These are phyloP conservation scores for Lophotriccus pileatus DNA, from an alignment of 2,797 vertebrate species.

Conservation along the genomic window DNA sequence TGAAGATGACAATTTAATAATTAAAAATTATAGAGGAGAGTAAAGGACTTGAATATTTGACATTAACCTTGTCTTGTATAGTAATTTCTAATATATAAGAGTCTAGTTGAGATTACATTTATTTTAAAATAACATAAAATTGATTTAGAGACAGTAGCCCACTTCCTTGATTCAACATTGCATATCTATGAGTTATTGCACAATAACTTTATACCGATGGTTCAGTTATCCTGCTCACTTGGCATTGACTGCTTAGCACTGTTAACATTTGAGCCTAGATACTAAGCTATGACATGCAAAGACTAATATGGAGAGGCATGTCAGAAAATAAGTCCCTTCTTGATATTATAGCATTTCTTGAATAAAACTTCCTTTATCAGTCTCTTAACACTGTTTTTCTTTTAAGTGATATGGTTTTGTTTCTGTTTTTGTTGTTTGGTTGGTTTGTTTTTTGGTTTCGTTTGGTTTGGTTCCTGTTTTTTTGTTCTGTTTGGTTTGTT, in stretches of 20 bases:
- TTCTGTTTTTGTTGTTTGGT: background rate
- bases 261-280: background rate
- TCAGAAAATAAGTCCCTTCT: background rate
- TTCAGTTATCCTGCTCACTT: background rate
- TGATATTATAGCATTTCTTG: background rate
- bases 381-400: background rate
- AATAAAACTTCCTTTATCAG: background rate
- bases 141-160: background rate
- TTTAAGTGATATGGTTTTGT: background rate
- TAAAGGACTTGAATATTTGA: background rate
- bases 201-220: fast-evolving
- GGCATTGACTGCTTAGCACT: background rate
- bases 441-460: background rate
- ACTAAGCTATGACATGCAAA: background rate
- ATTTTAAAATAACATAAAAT: background rate
- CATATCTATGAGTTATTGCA: background rate
- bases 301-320: fast-evolving
- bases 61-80: background rate
- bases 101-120: background rate
- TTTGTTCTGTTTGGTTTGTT: background rate
- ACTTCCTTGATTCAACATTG: background rate
- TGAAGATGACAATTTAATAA: background rate
- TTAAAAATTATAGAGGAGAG: background rate
- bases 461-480: fast-evolving
- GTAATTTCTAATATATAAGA: background rate